Percentiles rank a stretch among this genome's conserved stretches.
Conservation (phyloP, 1,140 invertebrate species). For the Trachelipus rathkii region DNA sequence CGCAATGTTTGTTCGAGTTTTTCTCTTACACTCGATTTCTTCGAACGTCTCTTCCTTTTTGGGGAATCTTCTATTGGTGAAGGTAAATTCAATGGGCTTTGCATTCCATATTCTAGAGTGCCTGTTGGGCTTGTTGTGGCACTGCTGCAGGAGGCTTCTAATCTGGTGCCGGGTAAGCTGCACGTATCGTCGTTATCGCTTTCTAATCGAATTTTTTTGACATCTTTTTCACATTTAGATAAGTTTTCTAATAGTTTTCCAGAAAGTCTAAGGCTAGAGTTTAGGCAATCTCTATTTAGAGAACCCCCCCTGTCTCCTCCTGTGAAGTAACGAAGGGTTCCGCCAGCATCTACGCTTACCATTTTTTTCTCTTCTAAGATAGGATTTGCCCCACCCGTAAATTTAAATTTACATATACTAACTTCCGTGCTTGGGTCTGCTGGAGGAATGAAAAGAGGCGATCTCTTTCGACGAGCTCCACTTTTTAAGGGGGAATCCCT, state of each 20-base stretch:
- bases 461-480: conserved; percentile 41
- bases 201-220: conserved; percentile 44
- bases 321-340: conserved; percentile 67
- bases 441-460: conserved; percentile 40
- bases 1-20: conserved; percentile 87
- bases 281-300: conserved; percentile 16
- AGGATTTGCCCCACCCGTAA: conserved; percentile 80
- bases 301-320: conserved; percentile 37
- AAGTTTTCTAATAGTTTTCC: conserved; percentile 42
- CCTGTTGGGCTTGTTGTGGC: conserved; percentile 25
- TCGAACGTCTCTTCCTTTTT: conserved; percentile 66
- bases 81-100: conserved; percentile 22
- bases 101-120: conserved; percentile 30
- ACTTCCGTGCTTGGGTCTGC: conserved; percentile 48
- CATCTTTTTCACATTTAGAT: conserved; percentile 43
- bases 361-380: conserved; percentile 84
- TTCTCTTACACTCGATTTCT: conserved; percentile 76
- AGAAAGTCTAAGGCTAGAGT: conserved; percentile 30
- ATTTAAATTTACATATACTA: conserved; percentile 91
- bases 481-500: conserved; percentile 13
- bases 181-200: conserved; percentile 40
- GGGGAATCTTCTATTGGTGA: conserved; percentile 47
- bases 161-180: conserved; percentile 28
- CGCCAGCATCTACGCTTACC: conserved; percentile 77
- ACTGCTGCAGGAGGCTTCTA: conserved; percentile 23